Conservation (phyloP, 2,113 vertebrate species). For the Rhegmatorhina hoffmannsi region DNA sequence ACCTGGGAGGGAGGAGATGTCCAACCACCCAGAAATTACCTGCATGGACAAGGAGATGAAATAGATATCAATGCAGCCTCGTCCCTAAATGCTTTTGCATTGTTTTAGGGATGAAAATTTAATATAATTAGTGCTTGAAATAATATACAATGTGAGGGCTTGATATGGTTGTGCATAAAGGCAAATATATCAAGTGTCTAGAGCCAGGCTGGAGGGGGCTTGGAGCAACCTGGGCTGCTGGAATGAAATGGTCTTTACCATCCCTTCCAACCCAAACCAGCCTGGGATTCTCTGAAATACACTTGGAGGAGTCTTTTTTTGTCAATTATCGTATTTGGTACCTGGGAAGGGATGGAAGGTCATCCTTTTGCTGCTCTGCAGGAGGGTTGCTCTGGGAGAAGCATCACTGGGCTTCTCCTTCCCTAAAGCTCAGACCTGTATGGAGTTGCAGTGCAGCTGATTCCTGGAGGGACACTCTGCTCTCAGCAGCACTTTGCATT, state of each 20-base stretch:
- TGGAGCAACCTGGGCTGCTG: neutral
- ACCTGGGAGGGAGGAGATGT: too few species aligned
- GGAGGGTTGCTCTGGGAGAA: neutral
- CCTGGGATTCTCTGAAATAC: neutral
- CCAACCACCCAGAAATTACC: too few species aligned
- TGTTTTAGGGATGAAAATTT: neutral
- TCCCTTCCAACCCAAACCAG: neutral
- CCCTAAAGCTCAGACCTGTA: neutral
- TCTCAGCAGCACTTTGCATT: rapidly evolving
- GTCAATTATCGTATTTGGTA: neutral
- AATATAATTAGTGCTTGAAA: neutral
- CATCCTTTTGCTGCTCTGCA: neutral
- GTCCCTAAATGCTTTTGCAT: neutral
- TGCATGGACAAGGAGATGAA: too few species aligned
- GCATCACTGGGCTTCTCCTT: neutral
- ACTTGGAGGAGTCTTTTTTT: neutral
- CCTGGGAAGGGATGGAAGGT: neutral
- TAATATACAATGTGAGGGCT: neutral
- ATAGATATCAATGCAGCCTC: too few species aligned
- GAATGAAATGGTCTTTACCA: neutral
- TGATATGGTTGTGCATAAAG: neutral
- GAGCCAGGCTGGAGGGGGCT: neutral
- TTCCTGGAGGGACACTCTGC: neutral
- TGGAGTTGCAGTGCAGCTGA: rapidly evolving
- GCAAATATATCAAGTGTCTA: neutral